Conservation (phyloP, 92 coral and sea anemone species). For the Paramuricea clavata region DNA sequence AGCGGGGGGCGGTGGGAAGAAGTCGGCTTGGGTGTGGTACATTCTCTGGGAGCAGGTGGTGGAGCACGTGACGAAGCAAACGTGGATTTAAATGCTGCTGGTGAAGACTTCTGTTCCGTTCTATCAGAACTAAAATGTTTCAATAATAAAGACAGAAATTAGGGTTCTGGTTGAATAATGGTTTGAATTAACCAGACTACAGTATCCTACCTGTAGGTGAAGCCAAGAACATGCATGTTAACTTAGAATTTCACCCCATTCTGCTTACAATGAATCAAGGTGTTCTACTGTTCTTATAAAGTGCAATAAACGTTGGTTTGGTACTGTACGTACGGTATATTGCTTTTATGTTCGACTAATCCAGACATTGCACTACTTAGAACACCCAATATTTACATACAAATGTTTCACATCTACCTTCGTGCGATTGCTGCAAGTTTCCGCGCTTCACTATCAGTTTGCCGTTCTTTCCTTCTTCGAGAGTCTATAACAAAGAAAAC, state of each 20-base stretch:
- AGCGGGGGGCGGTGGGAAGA: conserved; percentile 32
- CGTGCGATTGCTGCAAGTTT: neutral
- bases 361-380: neutral
- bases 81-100: conserved; percentile 42
- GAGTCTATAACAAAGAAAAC: conserved; percentile 3
- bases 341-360: neutral
- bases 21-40: neutral
- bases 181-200: neutral
- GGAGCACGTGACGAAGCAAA: conserved; percentile 33
- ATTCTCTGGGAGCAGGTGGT: neutral
- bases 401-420: conserved; percentile 11
- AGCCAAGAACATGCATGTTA: too few species aligned
- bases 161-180: conserved; percentile 47
- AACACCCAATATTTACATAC: too few species aligned
- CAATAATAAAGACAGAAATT: too few species aligned
- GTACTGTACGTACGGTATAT: too few species aligned
- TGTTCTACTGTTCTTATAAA: too few species aligned
- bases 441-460: conserved; percentile 11
- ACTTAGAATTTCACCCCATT: too few species aligned
- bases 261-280: too few species aligned
- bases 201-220: too few species aligned
- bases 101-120: conserved; percentile 15
- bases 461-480: conserved; percentile 43
- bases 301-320: too few species aligned
- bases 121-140: neutral